These are phyloP conservation scores for Andrena camellia DNA, from an alignment of 2,888 invertebrate genomes.

Conservation along the genomic window DNA sequence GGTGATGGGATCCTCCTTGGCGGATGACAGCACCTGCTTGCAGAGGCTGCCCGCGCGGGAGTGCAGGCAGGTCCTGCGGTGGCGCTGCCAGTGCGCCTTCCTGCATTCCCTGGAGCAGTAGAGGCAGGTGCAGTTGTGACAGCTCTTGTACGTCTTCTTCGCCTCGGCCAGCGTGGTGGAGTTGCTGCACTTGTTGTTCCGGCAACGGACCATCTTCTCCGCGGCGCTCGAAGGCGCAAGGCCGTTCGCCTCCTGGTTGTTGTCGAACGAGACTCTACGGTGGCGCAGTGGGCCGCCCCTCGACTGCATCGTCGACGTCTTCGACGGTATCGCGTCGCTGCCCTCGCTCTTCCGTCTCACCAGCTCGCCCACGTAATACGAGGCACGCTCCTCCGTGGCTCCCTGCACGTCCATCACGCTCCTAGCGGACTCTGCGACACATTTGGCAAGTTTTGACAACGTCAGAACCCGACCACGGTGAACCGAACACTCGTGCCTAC, in stretches of 20 bases:
- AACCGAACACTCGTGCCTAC: background rate
- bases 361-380: slow-evolving; percentile 78
- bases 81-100: slow-evolving; percentile 96
- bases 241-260: slow-evolving; percentile 83
- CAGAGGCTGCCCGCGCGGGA: slow-evolving; percentile 96
- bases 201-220: slow-evolving; percentile 89
- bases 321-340: slow-evolving; percentile 86
- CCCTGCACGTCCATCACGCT: slow-evolving; percentile 76
- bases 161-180: slow-evolving; percentile 91
- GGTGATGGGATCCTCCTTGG: slow-evolving; percentile 92
- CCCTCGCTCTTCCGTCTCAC: slow-evolving; percentile 89
- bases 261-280: slow-evolving; percentile 87
- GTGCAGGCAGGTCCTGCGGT: slow-evolving; percentile 95
- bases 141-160: slow-evolving; percentile 94
- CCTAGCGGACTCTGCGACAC: slow-evolving; percentile 82
- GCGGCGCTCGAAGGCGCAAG: slow-evolving; percentile 77
- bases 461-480: slow-evolving; percentile 1
- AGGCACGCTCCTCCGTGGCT: slow-evolving; percentile 68
- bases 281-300: slow-evolving; percentile 58
- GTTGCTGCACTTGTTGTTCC: slow-evolving; percentile 93
- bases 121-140: slow-evolving; percentile 97
- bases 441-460: slow-evolving; percentile 13
- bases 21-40: slow-evolving; percentile 92
- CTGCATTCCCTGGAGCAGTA: slow-evolving; percentile 97
- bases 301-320: slow-evolving; percentile 56